phyloP scores from a whole-genome alignment of 1,140 invertebrate genomes.

The Heterodera carotae region DNA sequence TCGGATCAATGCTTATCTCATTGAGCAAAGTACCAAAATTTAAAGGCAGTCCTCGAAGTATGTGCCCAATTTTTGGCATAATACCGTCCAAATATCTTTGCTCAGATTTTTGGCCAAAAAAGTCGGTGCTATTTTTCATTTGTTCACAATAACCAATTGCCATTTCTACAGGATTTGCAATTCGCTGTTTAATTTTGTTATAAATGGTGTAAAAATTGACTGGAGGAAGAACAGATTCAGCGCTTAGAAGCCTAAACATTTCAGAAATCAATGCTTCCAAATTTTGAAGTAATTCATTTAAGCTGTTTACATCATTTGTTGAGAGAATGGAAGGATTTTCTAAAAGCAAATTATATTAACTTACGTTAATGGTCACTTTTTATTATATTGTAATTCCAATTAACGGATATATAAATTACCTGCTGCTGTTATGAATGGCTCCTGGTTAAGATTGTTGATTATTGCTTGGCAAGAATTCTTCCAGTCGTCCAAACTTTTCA shows the following conservation, averaged over 20 bases:
- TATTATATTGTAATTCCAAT: too few relatives aligned
- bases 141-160: not conserved
- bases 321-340: not conserved
- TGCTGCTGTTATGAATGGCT: not conserved
- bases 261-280: not conserved
- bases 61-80: not conserved
- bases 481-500: not conserved
- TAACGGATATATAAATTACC: too few relatives aligned
- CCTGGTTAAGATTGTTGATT: not conserved
- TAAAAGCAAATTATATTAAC: too few relatives aligned
- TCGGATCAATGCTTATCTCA: not conserved
- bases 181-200: not conserved
- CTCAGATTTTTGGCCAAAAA: not conserved
- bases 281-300: not conserved
- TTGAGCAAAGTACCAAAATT: not conserved
- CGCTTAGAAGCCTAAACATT: not conserved
- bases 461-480: not conserved
- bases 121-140: not conserved
- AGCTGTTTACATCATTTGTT: not conserved
- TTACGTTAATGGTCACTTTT: too few relatives aligned
- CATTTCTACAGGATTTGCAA: not conserved
- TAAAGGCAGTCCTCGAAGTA: not conserved
- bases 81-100: not conserved
- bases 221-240: not conserved
- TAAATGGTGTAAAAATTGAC: not conserved